Conservation (phyloP, 1,140 invertebrate species). For the honey bee (Apis mellifera) region DNA sequence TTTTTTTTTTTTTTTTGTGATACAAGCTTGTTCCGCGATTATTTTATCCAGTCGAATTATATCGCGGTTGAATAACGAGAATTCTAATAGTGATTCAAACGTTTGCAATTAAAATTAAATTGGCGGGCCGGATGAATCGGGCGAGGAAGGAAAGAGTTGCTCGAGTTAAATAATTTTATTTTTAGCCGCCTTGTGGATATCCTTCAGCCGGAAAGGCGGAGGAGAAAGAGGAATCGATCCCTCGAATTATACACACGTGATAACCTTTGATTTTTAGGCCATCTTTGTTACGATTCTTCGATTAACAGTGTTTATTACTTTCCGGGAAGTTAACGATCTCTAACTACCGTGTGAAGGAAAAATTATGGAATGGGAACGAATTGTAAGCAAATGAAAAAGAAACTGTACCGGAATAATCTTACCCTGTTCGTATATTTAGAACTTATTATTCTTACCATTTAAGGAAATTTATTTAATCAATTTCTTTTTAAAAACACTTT, state of each 20-base stretch:
- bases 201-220: background rate
- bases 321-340: conserved; percentile 1
- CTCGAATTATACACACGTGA: conserved; percentile 17
- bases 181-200: conserved; percentile 32
- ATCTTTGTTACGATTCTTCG: background rate
- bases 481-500: background rate
- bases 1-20: background rate
- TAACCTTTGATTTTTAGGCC: background rate
- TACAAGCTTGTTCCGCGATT: background rate
- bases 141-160: background rate
- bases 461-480: background rate
- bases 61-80: background rate
- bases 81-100: background rate
- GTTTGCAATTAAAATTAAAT: background rate
- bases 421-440: background rate
- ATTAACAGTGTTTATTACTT: background rate
- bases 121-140: conserved; percentile 1
- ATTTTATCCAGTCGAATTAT: background rate
- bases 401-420: background rate
- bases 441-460: background rate
- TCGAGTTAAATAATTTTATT: conserved; percentile 34
- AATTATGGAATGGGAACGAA: background rate
- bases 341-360: background rate
- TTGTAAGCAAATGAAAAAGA: background rate
- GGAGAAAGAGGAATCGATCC: conserved; percentile 3